Conservation (phyloP, 2,888 invertebrate genomes). For the Biston betularia region DNA sequence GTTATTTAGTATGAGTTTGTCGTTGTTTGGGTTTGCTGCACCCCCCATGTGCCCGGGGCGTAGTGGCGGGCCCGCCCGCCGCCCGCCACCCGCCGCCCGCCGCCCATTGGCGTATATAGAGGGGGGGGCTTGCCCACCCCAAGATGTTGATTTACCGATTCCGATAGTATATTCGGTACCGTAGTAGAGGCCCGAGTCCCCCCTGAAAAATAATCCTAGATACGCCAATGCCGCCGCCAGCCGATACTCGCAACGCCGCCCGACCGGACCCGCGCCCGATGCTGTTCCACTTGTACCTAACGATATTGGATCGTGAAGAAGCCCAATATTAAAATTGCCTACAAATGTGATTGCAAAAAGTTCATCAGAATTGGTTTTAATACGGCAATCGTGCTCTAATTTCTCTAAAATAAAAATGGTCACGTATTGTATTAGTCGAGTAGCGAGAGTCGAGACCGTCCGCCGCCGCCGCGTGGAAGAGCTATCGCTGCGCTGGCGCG, state of each 20-base stretch:
- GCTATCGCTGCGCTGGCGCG: slow-evolving; percentile 51
- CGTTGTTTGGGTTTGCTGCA: slow-evolving; percentile 73
- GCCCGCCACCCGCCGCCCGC: too few relatives aligned
- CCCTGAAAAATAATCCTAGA: too few relatives aligned
- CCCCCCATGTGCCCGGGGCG: slow-evolving; percentile 60
- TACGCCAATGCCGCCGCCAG: slow-evolving; percentile 28
- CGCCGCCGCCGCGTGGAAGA: slow-evolving; percentile 50
- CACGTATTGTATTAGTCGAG: not conserved
- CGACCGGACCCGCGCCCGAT: slow-evolving; percentile 1
- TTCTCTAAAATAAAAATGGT: slow-evolving; percentile 38
- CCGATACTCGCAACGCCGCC: slow-evolving; percentile 5
- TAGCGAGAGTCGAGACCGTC: not conserved
- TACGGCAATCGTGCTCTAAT: slow-evolving; percentile 48
- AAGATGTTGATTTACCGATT: too few relatives aligned
- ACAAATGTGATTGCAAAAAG: not conserved
- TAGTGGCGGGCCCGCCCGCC: slow-evolving; percentile 38
- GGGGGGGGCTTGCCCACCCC: too few relatives aligned
- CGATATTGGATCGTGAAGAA: slow-evolving; percentile 40
- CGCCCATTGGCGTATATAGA: too few relatives aligned
- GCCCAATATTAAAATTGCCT: not conserved
- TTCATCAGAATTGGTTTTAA: slow-evolving; percentile 8
- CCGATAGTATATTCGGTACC: too few relatives aligned
- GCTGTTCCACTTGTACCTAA: not conserved
- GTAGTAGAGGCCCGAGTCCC: too few relatives aligned
- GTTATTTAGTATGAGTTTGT: slow-evolving; percentile 60